Evolutionary conservation across 2,113 vertebrate species (phyloP).

Genomic region (Podarcis muralis): DNA sequence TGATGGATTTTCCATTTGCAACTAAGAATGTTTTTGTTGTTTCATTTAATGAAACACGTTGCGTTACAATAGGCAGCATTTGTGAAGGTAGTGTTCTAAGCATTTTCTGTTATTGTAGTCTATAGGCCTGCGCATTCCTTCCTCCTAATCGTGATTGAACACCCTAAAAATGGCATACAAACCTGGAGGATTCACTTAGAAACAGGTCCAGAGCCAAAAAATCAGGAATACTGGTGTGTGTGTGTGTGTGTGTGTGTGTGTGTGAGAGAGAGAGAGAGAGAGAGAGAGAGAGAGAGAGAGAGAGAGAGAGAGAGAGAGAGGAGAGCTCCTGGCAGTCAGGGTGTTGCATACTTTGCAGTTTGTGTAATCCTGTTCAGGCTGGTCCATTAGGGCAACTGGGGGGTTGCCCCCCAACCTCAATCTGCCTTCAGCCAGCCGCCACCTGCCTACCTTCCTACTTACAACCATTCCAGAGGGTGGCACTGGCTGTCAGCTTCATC

Average conservation of each 20-base stretch:
- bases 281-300: no score
- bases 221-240: background rate
- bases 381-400: no score
- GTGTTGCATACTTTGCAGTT: no score
- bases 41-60: background rate
- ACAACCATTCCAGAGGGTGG: no score
- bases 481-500: no score
- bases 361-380: background rate
- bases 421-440: no score
- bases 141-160: background rate
- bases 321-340: no score
- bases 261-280: no score
- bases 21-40: background rate
- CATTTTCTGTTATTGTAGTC: background rate
- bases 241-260: no score
- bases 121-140: background rate
- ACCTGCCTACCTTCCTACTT: no score
- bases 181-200: background rate
- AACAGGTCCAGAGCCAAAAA: background rate
- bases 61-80: background rate
- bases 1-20: background rate
- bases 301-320: no score
- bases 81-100: background rate
- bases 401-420: no score
- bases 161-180: background rate